Conservation (phyloP, 2,888 invertebrate genomes). For the Drosophila formosana region DNA sequence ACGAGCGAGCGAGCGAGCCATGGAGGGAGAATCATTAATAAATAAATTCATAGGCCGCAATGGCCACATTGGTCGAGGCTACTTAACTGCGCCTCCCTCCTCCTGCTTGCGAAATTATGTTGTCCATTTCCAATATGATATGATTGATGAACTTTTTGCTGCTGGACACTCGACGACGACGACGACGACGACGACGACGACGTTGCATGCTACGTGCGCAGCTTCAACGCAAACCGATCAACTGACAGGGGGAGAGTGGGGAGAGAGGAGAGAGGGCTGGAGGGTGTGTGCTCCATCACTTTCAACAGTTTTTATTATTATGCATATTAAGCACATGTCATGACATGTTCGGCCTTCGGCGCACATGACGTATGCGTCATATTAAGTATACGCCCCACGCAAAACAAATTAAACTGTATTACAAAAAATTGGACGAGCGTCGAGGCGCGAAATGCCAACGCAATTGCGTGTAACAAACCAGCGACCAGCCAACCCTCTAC, state of each 20-base stretch:
- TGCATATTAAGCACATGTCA: conserved; percentile 76
- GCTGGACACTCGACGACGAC: conserved; percentile 5
- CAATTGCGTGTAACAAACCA: conserved; percentile 51
- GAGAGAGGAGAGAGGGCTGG: neutral
- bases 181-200: neutral
- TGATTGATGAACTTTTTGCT: conserved; percentile 68
- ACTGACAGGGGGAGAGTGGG: neutral
- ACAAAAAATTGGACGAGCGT: conserved; percentile 33
- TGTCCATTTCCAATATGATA: conserved; percentile 68
- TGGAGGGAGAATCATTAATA: conserved; percentile 47
- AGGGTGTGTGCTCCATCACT: conserved; percentile 42
- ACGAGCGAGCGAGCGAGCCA: too few species aligned
- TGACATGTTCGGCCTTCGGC: conserved; percentile 34
- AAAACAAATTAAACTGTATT: conserved; percentile 69
- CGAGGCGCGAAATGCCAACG: conserved; percentile 49
- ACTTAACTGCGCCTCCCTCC: conserved; percentile 38
- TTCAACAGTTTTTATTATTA: conserved; percentile 74
- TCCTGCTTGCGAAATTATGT: conserved; percentile 50
- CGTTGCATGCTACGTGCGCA: conserved; percentile 43
- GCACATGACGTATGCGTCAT: conserved; percentile 72
- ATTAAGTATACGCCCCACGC: conserved; percentile 62
- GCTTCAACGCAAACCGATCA: conserved; percentile 50
- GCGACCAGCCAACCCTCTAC: neutral
- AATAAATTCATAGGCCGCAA: conserved; percentile 56
- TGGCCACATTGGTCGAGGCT: conserved; percentile 18